Evolutionary conservation across 2,888 invertebrate genomes (phyloP).

Genomic region (Drosophila greeni): DNA sequence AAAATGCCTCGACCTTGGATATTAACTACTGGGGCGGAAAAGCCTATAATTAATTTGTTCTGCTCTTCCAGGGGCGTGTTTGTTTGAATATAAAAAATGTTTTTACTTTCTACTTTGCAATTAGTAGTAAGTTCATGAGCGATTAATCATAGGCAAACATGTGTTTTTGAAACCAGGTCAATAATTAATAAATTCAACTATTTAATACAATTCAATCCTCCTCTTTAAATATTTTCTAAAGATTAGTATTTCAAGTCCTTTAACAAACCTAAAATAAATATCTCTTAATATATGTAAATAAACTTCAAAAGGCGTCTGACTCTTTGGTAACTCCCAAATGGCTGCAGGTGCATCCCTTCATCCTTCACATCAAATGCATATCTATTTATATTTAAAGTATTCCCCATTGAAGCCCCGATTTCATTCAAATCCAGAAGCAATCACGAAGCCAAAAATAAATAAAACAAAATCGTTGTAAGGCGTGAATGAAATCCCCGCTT

Average conservation of each 20-base stretch:
- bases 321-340: not conserved
- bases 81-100: slow-evolving; percentile 2
- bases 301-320: not conserved
- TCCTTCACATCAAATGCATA: slow-evolving; percentile 1
- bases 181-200: not conserved
- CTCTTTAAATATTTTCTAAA: too few relatives aligned
- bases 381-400: slow-evolving; percentile 3
- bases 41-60: slow-evolving; percentile 10
- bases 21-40: slow-evolving; percentile 4
- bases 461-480: slow-evolving; percentile 3
- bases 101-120: slow-evolving; percentile 5
- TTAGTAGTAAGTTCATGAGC: slow-evolving; percentile 7
- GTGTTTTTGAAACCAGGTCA: not conserved
- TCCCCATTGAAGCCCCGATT: not conserved
- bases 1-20: slow-evolving; percentile 5
- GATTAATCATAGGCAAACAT: not conserved
- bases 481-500: slow-evolving; percentile 36
- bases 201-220: not conserved
- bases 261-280: too few relatives aligned
- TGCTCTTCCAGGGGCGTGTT: not conserved
- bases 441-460: slow-evolving; percentile 9
- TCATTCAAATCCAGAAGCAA: slow-evolving; percentile 20
- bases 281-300: not conserved
- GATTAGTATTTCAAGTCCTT: not conserved
- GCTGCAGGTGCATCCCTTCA: slow-evolving; percentile 15